Evolutionary conservation across 2,888 invertebrate species (phyloP).

Genomic region (Ecdyonurus torrentis): DNA sequence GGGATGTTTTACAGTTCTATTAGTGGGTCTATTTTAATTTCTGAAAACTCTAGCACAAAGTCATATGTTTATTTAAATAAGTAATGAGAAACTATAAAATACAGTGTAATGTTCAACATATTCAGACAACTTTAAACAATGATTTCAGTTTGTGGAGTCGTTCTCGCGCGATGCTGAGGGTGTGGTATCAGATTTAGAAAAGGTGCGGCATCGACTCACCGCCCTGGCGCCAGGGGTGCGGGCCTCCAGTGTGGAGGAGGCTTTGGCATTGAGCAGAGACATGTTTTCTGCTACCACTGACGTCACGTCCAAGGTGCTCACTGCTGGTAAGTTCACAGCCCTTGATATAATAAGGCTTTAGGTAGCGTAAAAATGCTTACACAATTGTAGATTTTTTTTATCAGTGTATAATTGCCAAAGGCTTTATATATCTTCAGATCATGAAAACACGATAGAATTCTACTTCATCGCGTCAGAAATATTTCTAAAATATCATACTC

Average conservation of each 20-base stretch:
- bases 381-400: too few relatives aligned
- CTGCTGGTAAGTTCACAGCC: constrained; percentile 9
- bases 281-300: constrained; percentile 22
- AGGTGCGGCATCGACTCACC: constrained; percentile 37
- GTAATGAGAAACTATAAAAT: background rate
- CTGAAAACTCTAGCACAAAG: too few relatives aligned
- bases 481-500: too few relatives aligned
- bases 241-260: constrained; percentile 37
- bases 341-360: too few relatives aligned
- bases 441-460: too few relatives aligned
- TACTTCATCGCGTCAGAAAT: too few relatives aligned
- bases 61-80: too few relatives aligned
- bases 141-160: constrained; percentile 44
- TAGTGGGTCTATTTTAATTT: too few relatives aligned
- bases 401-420: too few relatives aligned
- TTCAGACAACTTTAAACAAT: constrained; percentile 8
- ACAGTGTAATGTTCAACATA: background rate
- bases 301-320: constrained; percentile 7
- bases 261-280: constrained; percentile 35
- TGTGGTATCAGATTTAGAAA: constrained; percentile 40
- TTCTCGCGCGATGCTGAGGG: constrained; percentile 42
- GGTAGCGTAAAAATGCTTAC: too few relatives aligned
- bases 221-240: constrained; percentile 32
- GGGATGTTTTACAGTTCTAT: too few relatives aligned
- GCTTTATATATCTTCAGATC: too few relatives aligned